These are phyloP conservation scores for Myripristis murdjan DNA, from an alignment of 2,797 vertebrate genomes.

Conservation along the genomic window DNA sequence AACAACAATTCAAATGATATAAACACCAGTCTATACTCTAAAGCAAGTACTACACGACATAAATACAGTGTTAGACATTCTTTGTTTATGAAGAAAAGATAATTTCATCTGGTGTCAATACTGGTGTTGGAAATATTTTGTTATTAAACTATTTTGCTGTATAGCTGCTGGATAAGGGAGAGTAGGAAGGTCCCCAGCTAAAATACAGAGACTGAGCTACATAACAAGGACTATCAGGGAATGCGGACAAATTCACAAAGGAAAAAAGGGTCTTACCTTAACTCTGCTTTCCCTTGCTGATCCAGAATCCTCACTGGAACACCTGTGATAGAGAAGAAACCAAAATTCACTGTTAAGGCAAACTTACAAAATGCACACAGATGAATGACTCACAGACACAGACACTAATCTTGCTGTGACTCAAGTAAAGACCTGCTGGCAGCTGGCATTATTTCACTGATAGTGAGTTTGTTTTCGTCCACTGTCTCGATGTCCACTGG, in stretches of 20 bases:
- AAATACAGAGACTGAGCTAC: neutral
- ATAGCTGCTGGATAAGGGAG: neutral
- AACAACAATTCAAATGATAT: neutral
- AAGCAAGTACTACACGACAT: neutral
- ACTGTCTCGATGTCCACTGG: slow-evolving; percentile 72
- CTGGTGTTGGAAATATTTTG: neutral
- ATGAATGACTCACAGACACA: neutral
- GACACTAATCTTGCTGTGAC: slow-evolving; percentile 41
- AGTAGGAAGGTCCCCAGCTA: neutral
- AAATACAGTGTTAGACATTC: neutral
- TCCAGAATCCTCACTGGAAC: slow-evolving; percentile 19
- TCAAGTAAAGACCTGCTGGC: neutral
- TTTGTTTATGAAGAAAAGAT: neutral
- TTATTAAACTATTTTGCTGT: neutral
- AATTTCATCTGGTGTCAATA: neutral
- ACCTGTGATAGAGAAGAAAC: slow-evolving; percentile 28
- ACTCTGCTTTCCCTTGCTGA: neutral
- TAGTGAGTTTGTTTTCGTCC: slow-evolving; percentile 50
- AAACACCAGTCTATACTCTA: neutral
- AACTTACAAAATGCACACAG: neutral
- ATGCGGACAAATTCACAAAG: neutral
- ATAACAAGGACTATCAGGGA: neutral
- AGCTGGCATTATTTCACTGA: slow-evolving; percentile 48
- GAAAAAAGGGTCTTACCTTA: slow-evolving; percentile 40
- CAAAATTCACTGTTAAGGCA: no score